Evolutionary conservation across 2,113 vertebrate genomes (phyloP).

Genomic region (Pithys albifrons): DNA sequence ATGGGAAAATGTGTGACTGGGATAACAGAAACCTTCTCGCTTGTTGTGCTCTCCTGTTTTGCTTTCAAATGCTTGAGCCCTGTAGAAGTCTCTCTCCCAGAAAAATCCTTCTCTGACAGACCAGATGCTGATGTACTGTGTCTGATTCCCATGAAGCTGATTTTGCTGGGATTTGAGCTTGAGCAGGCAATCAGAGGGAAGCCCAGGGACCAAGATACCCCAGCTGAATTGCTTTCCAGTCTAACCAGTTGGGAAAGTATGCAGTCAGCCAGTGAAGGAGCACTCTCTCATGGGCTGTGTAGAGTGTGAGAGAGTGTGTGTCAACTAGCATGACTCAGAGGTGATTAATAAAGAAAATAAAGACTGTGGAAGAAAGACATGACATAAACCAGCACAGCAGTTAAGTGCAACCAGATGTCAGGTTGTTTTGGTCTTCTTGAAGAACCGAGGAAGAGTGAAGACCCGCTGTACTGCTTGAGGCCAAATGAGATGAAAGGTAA

Average conservation of each 20-base stretch:
- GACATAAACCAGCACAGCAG: not conserved
- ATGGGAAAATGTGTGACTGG: not conserved
- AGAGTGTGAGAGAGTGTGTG: not conserved
- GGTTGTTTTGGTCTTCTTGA: constrained; percentile 15
- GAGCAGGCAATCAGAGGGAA: not conserved
- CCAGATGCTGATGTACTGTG: fast-evolving
- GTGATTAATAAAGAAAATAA: constrained; percentile 38
- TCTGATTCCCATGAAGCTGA: not conserved
- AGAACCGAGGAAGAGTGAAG: not conserved
- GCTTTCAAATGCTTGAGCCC: not conserved
- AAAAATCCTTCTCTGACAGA: not conserved
- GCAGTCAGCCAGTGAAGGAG: not conserved
- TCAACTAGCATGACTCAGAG: not conserved
- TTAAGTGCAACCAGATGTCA: constrained; percentile 23
- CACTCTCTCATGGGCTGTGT: not conserved
- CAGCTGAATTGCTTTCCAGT: not conserved
- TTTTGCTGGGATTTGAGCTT: not conserved
- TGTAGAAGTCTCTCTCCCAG: not conserved
- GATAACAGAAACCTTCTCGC: not conserved
- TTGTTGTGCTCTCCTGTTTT: not conserved
- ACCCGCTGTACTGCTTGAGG: not conserved
- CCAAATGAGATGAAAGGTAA: not conserved
- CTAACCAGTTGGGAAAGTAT: not conserved
- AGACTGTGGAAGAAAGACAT: not conserved
- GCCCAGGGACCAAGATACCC: not conserved